Evolutionary conservation across 2,888 invertebrate species (phyloP).

Genomic region (Drosophila hamatofila): DNA sequence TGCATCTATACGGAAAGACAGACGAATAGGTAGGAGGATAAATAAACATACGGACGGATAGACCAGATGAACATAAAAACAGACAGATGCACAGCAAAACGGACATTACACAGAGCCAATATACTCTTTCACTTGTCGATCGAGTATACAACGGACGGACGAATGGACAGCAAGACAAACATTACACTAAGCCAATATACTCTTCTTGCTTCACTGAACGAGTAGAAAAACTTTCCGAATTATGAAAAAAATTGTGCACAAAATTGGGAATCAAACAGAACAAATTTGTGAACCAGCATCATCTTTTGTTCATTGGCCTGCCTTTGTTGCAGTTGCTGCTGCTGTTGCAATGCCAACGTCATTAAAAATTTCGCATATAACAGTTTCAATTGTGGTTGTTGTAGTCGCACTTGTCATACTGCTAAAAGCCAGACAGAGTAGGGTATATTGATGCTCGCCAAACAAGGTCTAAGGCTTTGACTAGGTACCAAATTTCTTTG

Average conservation of each 20-base stretch:
- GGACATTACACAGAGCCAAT: neutral
- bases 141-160: too few relatives aligned
- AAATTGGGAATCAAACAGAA: constrained; percentile 9
- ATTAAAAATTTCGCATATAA: constrained; percentile 60
- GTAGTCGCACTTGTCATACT: constrained; percentile 44
- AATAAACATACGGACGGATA: too few relatives aligned
- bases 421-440: too few relatives aligned
- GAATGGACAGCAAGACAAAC: too few relatives aligned
- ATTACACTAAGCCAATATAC: neutral
- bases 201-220: neutral
- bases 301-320: constrained; percentile 20
- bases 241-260: neutral
- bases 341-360: constrained; percentile 8
- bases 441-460: neutral
- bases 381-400: constrained; percentile 44
- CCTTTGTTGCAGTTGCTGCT: neutral
- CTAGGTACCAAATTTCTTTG: too few relatives aligned
- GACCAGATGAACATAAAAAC: too few relatives aligned
- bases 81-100: too few relatives aligned
- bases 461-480: too few relatives aligned
- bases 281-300: constrained; percentile 8
- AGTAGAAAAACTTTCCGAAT: neutral
- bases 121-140: neutral
- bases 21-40: too few relatives aligned
- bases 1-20: too few relatives aligned